Evolutionary conservation across 2,797 vertebrate genomes (phyloP).

Genomic region (Crax fasciolata): DNA sequence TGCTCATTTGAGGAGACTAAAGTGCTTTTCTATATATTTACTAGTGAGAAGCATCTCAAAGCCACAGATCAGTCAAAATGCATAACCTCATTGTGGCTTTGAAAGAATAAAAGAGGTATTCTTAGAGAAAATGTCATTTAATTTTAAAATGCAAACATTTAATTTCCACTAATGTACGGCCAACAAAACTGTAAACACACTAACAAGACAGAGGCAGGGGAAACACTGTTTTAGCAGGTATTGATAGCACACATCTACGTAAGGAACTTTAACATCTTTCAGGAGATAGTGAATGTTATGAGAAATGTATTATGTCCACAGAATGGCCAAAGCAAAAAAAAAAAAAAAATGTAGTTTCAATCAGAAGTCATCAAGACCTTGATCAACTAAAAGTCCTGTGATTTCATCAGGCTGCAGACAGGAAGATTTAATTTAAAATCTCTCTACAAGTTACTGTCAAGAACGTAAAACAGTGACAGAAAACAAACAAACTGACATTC

Average conservation of each 20-base stretch:
- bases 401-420: background rate
- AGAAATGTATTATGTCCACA: background rate
- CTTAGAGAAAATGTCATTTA: background rate
- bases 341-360: background rate
- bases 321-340: background rate
- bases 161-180: background rate
- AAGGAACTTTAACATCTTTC: background rate
- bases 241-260: background rate
- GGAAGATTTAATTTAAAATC: background rate
- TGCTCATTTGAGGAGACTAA: background rate
- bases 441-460: background rate
- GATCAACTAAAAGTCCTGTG: background rate
- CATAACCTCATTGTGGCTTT: background rate
- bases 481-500: constrained; percentile 51
- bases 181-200: background rate
- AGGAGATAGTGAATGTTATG: background rate
- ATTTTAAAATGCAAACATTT: constrained; percentile 14
- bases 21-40: background rate
- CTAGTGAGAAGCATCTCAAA: background rate
- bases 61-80: background rate
- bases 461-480: background rate
- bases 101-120: background rate
- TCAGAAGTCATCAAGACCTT: background rate
- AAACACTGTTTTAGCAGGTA: background rate
- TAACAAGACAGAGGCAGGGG: background rate